Base-by-base conservation (phyloP, 2,888 invertebrate genomes). In the Phytoseiulus persimilis region DNA sequence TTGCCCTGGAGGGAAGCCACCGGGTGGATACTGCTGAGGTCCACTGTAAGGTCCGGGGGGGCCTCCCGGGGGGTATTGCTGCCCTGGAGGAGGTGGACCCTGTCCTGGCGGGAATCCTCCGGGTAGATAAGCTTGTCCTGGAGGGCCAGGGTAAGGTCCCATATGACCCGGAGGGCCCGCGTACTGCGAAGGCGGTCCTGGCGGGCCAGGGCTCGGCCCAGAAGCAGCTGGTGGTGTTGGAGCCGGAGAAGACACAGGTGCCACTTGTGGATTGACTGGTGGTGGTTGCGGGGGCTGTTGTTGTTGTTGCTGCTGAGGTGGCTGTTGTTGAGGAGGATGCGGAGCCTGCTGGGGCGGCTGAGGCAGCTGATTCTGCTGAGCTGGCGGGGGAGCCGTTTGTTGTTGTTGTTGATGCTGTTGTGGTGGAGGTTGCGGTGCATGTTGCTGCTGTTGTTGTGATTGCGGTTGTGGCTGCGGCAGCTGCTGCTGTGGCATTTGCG, bases 121-220 rank as follows among this genome's bases (percentile, higher is more conserved):
- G 83, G 93, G 93, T 5, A 94, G 93, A 91, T 94, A 94, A 23
- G 93, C 93, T 92, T 94, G 94, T 9, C 92, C 91, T 0, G 92
- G 92, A 32, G 93, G 92, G 45, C 92, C 93, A 90, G 94, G 94
- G 91, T 93, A 93, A 90, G 94, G 94, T 92, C 87, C 87, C 45
- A 45, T 33, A 18, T 87, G 87, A 23, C 87, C 87, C 6, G 87
- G 87, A 33, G 32, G 87, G 1, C 87, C 87, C 23, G 87, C 39
- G 33, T 87, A 87, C n/a, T 87, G 87, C 5, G 31, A n/a, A 33
- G 87, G 87, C 45, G 87, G 87, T 39, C 95, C 95, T 90, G 95
- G 95, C 87, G 95, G 95, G 92, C 95, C 95, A 89, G 93, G 93
- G 18, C 93, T 94, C 84, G 94, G 94, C 91, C 94, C 91, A 31